Base-by-base conservation (phyloP, 2,113 vertebrate species). In the Poicephalus meyeri region DNA sequence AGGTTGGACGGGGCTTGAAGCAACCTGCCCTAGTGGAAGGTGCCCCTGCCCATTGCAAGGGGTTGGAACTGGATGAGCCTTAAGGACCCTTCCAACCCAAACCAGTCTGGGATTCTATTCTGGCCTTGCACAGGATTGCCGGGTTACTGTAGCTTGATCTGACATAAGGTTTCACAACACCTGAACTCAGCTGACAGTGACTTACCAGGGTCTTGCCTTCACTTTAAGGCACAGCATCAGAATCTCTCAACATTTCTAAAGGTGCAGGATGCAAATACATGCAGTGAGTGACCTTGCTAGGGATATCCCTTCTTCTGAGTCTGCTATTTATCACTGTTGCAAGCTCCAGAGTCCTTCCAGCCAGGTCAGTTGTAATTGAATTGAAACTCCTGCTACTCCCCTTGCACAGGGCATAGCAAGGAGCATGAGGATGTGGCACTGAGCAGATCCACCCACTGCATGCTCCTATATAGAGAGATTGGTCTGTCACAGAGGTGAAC, bases 221-320 rank as follows among this genome's bases (percentile, higher is more conserved):
- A 24, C 17, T 63, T 7, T 11, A 35, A 28, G 41, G n/a, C 37
- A 46, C 21, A 52, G 23, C 11, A 6, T 44, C 0, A 0, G 29
- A 16, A 6, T 8, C 20, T 47, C 49, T 52, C 31, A 41, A 42
- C 41, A 41, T 74, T 74, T 63, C 55, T 42, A 17, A n/a, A 83
- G 39, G 33, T 8, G n/a, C 16, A 31, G 41, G 28, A 29, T 90
- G 68, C 63, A 77, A 56, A 65, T 58, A 17, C 4, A 4, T 17
- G 14, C 52, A 56, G 33, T 16, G 46, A 72, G 16, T 26, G 70
- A 5, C 56, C 23, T 50, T 85, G 39, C 29, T 58, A 60, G 56
- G 53, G 19, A 25, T 80, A 0, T 28, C 25, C 25, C 11, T 66
- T 89, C 46, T 72, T 58, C 47, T 55, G 35, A 68, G 52, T 41